phyloP scores from a whole-genome alignment of 2,888 invertebrate genomes.

The Pterostichus niger region DNA sequence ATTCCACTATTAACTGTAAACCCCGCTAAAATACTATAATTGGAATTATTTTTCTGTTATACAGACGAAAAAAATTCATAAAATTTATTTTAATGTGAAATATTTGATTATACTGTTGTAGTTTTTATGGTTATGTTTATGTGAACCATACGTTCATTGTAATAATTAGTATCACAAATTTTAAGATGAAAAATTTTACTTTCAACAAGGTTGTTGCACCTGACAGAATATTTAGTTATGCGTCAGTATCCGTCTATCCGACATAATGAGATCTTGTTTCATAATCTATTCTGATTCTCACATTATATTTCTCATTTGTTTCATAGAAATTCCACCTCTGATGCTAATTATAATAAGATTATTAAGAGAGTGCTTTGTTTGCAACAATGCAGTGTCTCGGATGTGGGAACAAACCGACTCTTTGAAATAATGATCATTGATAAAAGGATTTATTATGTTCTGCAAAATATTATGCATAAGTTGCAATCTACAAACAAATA shows the following conservation, averaged over 20 bases:
- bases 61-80: no score
- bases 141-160: not conserved
- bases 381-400: not conserved
- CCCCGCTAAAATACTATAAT: no score
- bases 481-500: no score
- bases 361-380: slow-evolving; percentile 3
- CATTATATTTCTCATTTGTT: slow-evolving; percentile 45
- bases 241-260: slow-evolving; percentile 7
- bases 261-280: slow-evolving; percentile 43
- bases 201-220: slow-evolving; percentile 50
- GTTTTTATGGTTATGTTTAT: not conserved
- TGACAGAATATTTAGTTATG: not conserved
- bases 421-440: slow-evolving; percentile 1
- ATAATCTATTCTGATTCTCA: slow-evolving; percentile 44
- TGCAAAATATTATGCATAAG: not conserved
- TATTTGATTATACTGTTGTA: no score
- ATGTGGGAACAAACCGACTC: not conserved
- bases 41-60: no score
- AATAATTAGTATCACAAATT: not conserved
- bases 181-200: slow-evolving; percentile 38
- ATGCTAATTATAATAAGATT: slow-evolving; percentile 33
- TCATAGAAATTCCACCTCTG: slow-evolving; percentile 30
- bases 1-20: no score
- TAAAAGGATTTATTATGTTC: slow-evolving; percentile 26
- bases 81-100: no score